Percentiles rank a stretch among this genome's conserved stretches.
Evolutionary conservation across 2,113 vertebrate species (phyloP).

Genomic region (Callopanchax toddi): DNA sequence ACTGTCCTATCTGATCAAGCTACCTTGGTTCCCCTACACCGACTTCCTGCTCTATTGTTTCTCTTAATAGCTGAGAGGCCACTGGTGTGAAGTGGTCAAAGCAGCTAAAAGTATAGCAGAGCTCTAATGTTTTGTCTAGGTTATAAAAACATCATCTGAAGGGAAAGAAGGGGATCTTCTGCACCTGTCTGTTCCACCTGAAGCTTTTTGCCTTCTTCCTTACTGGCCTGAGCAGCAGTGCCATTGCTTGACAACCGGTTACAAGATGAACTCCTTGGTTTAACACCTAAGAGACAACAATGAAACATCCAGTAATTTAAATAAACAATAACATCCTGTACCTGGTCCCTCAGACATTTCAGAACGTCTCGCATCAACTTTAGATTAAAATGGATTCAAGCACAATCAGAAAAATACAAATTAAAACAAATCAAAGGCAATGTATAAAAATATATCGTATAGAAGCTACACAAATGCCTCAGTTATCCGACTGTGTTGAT

Average conservation of each 20-base stretch:
- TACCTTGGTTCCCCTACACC: neutral
- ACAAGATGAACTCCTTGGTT: conserved; percentile 88
- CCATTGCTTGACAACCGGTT: conserved; percentile 88
- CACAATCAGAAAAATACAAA: neutral
- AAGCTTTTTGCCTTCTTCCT: conserved; percentile 82
- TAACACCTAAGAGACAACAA: conserved; percentile 84
- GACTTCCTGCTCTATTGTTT: neutral
- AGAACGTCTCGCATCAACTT: neutral
- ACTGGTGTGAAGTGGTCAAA: neutral
- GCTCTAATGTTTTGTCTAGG: conserved; percentile 10
- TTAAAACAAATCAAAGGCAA: no score
- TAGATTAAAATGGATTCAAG: neutral
- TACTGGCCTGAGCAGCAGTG: conserved; percentile 82
- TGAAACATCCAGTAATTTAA: conserved; percentile 67
- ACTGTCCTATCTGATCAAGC: conserved; percentile 15
- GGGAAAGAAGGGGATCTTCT: conserved; percentile 53
- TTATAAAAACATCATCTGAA: conserved; percentile 10
- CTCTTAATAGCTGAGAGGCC: neutral
- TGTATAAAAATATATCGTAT: no score
- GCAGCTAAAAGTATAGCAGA: conserved; percentile 1
- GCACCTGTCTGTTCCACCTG: conserved; percentile 88
- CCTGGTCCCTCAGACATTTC: neutral
- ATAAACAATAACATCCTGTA: conserved; percentile 5
- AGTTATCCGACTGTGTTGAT: no score
- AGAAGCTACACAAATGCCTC: no score